phyloP scores from a whole-genome alignment of 2,797 vertebrate species.

The Clarias laeviceps region DNA sequence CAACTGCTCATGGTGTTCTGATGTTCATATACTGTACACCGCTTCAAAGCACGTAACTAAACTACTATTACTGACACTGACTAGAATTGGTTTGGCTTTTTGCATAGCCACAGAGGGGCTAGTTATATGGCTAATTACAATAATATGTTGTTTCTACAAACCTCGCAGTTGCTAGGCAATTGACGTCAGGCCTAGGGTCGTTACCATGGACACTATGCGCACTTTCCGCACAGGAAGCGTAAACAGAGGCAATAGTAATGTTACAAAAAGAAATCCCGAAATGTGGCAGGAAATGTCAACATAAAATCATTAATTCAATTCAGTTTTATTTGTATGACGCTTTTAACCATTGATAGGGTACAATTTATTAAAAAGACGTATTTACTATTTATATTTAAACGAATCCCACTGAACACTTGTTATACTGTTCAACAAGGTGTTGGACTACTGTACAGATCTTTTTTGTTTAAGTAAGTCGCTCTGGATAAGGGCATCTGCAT shows the following conservation, averaged over 20 bases:
- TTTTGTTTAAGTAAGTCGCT: no score
- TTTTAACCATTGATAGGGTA: neutral
- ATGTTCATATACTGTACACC: neutral
- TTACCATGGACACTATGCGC: slow-evolving; percentile 55
- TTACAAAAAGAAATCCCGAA: neutral
- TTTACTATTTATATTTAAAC: neutral
- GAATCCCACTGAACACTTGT: neutral
- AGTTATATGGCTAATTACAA: slow-evolving; percentile 6
- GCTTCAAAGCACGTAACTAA: neutral
- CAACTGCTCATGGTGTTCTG: neutral
- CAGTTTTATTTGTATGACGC: no score
- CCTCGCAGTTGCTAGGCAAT: slow-evolving; percentile 49
- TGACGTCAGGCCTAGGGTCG: slow-evolving; percentile 38
- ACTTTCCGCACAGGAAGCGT: slow-evolving; percentile 1
- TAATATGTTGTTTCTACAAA: slow-evolving; percentile 40
- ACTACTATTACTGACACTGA: neutral
- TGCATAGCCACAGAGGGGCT: neutral
- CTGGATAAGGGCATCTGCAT: no score
- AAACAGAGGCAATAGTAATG: neutral
- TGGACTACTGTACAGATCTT: no score
- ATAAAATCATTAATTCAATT: neutral
- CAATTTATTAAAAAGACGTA: neutral
- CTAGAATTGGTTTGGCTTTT: neutral
- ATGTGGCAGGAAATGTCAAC: neutral
- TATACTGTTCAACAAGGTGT: neutral